Evolutionary conservation across 2,113 vertebrate genomes (phyloP).

Genomic region (Sclerurus mexicanus): DNA sequence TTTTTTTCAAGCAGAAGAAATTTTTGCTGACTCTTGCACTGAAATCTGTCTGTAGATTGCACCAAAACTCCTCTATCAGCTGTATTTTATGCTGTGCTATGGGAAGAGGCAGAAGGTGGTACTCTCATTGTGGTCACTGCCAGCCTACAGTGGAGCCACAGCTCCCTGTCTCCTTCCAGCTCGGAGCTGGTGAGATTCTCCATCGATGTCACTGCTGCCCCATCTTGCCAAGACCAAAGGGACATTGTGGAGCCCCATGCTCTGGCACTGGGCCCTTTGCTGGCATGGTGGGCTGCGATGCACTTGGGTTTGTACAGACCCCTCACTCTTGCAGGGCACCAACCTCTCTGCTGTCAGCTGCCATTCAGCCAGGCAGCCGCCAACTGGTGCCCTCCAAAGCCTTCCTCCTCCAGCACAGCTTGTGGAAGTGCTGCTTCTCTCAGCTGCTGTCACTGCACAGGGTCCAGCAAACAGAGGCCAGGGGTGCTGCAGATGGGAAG

Average conservation of each 20-base stretch:
- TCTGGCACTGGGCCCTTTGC: not conserved
- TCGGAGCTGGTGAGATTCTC: fast-evolving
- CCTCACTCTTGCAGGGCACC: fast-evolving
- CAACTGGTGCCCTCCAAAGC: not conserved
- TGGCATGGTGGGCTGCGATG: not conserved
- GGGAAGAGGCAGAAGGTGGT: not conserved
- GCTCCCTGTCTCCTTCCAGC: not conserved
- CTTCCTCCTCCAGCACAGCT: fast-evolving
- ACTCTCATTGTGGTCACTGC: not conserved
- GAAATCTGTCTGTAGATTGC: not conserved
- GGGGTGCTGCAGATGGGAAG: not conserved
- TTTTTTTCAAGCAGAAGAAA: not conserved
- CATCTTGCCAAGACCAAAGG: not conserved
- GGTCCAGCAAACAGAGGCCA: not conserved
- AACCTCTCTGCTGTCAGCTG: not conserved
- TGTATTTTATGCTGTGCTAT: not conserved
- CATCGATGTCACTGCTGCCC: not conserved
- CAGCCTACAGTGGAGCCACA: not conserved
- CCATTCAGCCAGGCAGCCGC: not conserved
- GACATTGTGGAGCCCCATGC: not conserved
- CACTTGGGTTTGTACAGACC: not conserved
- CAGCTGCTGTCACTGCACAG: fast-evolving
- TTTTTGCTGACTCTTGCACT: slow-evolving; percentile 25
- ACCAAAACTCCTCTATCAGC: not conserved
- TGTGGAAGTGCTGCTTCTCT: fast-evolving